These are phyloP conservation scores for Xanthia icteritia DNA, from an alignment of 2,888 invertebrate species.

Conservation along the genomic window DNA sequence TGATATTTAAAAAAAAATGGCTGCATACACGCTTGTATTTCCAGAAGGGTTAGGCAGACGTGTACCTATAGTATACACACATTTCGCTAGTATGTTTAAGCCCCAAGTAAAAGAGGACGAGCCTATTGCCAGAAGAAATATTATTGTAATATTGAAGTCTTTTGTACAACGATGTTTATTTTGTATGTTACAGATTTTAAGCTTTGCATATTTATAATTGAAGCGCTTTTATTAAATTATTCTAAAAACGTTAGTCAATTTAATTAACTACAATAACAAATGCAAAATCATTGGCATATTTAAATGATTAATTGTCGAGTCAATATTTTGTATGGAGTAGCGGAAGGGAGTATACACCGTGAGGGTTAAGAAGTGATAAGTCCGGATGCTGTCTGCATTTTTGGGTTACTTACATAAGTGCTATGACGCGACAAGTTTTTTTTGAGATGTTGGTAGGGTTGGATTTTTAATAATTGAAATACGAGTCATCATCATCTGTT, in stretches of 20 bases:
- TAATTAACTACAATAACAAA: background rate
- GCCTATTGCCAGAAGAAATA: no score
- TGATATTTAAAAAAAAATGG: background rate
- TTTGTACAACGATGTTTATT: no score
- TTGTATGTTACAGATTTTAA: no score
- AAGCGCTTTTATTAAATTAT: background rate
- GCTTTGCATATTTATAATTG: no score
- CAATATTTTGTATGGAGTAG: conserved; percentile 13
- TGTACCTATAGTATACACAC: no score
- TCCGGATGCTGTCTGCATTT: conserved; percentile 15
- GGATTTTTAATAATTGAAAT: background rate
- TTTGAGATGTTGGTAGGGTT: background rate
- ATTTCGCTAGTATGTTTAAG: no score
- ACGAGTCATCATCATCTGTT: no score
- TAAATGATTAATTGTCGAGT: background rate
- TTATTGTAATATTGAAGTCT: no score
- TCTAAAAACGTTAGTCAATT: background rate
- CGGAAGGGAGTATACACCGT: background rate
- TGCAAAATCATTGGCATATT: background rate
- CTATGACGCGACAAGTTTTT: background rate
- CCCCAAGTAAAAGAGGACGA: no score
- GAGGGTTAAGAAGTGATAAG: conserved; percentile 38
- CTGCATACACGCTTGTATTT: no score
- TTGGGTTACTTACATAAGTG: conserved; percentile 9
- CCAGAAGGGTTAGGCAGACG: no score